Evolutionary conservation across 1,140 invertebrate genomes (phyloP), one percentile per base, ranked within the genome.

Genomic region (Coptotermes formosanus): DNA sequence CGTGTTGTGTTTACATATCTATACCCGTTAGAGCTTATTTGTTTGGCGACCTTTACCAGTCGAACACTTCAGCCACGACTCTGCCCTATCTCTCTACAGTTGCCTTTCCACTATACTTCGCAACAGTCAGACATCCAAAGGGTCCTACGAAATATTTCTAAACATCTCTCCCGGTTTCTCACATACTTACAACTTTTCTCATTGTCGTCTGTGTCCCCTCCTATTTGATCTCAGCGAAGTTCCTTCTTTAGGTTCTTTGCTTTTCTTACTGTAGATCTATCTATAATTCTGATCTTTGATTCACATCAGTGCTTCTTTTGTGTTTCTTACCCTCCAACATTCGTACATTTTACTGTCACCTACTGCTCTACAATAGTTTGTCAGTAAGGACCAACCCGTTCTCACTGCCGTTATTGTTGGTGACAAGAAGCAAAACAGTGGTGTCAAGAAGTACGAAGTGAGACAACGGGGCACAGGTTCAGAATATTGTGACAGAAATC

Each of bases 211-310:
- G 25, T 30, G 3, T 75, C 25, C 64, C 25, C 7, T 75, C 64
- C 25, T 30, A 30, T 25, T 75, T 75, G n/a, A 30, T 75, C 64
- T 75, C n/a, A 75, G 30, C 64, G 30, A 75, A 75, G n/a, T 75
- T 75, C 64, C n/a, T 75, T 30, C 64, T 30, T 3, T 25, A 75
- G 64, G n/a, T 75, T 75, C 25, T 75, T 30, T 75, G 8, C 64
- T 75, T 75, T 75, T 75, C 64, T 75, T 75, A 75, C 8, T 38
- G 4, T 38, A 38, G 38, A 38, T 38, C 38, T 38, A 75, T 75
- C 64, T 75, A 30, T 75, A 75, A 3, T 75, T 75, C 25, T 75
- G 64, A 75, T 75, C 64, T 75, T 75, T 75, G 64, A n/a, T 75
- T 75, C n/a, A 25, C n/a, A 30, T 7, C 21, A 23, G 4, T 64